phyloP scores from a whole-genome alignment of 2,888 invertebrate species.

The Drosophila aldrichi region DNA sequence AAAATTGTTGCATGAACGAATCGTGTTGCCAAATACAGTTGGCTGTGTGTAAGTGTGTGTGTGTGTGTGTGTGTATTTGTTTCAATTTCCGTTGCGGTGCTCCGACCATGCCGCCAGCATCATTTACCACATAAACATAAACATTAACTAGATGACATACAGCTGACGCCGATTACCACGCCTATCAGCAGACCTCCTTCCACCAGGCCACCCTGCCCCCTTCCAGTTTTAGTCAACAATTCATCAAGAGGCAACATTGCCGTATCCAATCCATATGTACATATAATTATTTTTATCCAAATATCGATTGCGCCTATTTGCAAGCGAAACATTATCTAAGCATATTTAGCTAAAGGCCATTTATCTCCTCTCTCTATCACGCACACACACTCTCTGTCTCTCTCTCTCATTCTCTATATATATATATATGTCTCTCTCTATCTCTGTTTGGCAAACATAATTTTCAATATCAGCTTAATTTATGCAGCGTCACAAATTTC shows the following conservation, averaged over 20 bases:
- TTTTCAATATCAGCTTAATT: constrained; percentile 70
- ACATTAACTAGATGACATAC: constrained; percentile 41
- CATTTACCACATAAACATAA: constrained; percentile 68
- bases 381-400: neutral
- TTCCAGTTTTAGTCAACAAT: constrained; percentile 38
- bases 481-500: constrained; percentile 67
- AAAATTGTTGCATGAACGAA: constrained; percentile 49
- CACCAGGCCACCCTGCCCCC: too few species aligned
- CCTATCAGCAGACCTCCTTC: neutral
- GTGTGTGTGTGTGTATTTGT: constrained; percentile 21
- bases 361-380: constrained; percentile 7
- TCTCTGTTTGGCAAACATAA: constrained; percentile 44
- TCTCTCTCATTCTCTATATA: too few species aligned
- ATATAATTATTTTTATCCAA: constrained; percentile 59
- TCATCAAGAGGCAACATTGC: constrained; percentile 54
- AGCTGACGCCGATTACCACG: constrained; percentile 13
- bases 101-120: constrained; percentile 40
- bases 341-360: constrained; percentile 13
- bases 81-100: constrained; percentile 45
- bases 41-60: constrained; percentile 4
- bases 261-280: constrained; percentile 54
- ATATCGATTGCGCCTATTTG: constrained; percentile 36
- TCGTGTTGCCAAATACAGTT: constrained; percentile 25
- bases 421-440: neutral
- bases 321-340: constrained; percentile 1